Base-by-base conservation (phyloP, 1,140 invertebrate species). In the Cotesia chilonis region DNA sequence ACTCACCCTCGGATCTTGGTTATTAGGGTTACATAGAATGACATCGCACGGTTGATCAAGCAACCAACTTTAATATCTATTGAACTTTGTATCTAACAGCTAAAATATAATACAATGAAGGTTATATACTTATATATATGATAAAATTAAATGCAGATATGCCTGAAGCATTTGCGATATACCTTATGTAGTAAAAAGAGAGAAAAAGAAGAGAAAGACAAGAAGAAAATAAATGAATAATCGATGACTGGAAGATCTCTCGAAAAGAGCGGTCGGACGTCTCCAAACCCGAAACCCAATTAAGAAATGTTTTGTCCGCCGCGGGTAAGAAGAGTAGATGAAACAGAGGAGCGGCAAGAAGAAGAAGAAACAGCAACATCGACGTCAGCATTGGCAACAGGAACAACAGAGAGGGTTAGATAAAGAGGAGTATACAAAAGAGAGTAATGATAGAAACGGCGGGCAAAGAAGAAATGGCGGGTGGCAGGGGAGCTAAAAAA, bases 291-390 rank as follows among this genome's bases (percentile, higher is more conserved):
- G 74, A 75, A 75, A 75, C 71, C 74, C 74, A 87, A 87, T 87
- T 87, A 87, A 86, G 85, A 87, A 87, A 87, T 87, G 86, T 87
- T 87, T 87, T 86, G 85, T 86, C 85, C 83, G 80, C 74, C 77
- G 68, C 74, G 75, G 72, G 68, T 61, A 74, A 70, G 68, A 70
- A 74, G 72, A 70, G 61, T 74, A 72, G 67, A 65, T 47, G 52
- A 41, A 60, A 59, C 12, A 51, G 37, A 28, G 35, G 51, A 54
- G 59, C 36, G 65, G 76, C 73, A 74, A 74, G 66, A 76, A 79
- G 70, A 61, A 72, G 65, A 72, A 72, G 72, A 68, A 74, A 70
- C 71, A 74, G 77, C 74, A 76, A 76, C 68, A 72, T 73, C 76
- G 64, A 70, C 64, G 41, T 73, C 63, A 68, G 69, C 67, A 66